phyloP scores from a whole-genome alignment of 1,140 invertebrate species.

The Bombyx mandarina region DNA sequence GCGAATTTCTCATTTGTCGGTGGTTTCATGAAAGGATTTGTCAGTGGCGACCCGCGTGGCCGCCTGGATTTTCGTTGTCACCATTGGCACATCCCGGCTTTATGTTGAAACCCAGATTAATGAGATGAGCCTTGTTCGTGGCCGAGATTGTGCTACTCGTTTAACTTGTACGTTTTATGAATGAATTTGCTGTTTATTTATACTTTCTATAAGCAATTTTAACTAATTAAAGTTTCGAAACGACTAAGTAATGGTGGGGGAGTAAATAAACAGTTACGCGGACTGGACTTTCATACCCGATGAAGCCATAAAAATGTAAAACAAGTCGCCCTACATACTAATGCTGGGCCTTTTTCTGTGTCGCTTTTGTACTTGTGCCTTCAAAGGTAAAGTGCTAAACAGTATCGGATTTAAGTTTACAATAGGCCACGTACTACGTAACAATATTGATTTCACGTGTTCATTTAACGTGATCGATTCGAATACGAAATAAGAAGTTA shows the following conservation, averaged over 20 bases:
- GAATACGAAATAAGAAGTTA: conserved; percentile 10
- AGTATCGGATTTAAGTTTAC: conserved; percentile 50
- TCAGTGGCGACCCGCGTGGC: conserved; percentile 26
- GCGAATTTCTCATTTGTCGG: conserved; percentile 30
- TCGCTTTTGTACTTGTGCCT: no score
- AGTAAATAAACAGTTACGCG: no score
- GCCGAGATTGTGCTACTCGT: background rate
- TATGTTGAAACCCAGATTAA: conserved; percentile 56
- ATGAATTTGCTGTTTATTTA: conserved; percentile 9
- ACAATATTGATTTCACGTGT: conserved; percentile 48
- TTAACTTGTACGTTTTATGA: conserved; percentile 15
- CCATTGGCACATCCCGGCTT: conserved; percentile 60
- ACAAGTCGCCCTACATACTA: no score
- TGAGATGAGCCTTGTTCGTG: conserved; percentile 23
- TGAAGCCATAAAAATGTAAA: no score
- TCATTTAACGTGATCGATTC: conserved; percentile 24
- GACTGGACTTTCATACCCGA: no score
- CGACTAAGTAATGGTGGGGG: no score
- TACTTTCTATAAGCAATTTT: no score
- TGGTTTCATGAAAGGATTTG: conserved; percentile 52
- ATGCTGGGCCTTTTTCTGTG: background rate
- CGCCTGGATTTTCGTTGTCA: conserved; percentile 53
- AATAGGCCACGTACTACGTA: conserved; percentile 48
- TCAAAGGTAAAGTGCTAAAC: conserved; percentile 38
- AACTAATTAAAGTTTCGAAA: no score